phyloP scores from a whole-genome alignment of 2,113 vertebrate species.

The Gymnogyps californianus region DNA sequence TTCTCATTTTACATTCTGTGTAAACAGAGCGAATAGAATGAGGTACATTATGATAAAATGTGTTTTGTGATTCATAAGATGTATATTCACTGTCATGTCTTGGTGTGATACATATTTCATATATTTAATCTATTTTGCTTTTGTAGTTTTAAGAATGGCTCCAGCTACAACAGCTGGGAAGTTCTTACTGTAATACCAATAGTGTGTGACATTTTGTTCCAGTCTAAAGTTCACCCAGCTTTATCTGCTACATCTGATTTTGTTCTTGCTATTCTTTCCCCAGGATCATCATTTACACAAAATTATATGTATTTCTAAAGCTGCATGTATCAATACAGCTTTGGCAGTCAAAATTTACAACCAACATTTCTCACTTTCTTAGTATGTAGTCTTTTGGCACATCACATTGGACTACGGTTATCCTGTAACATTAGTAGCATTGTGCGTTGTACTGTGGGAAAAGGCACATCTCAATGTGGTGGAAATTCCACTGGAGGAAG shows the following conservation, averaged over 20 bases:
- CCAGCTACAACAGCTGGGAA: not conserved
- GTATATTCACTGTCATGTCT: not conserved
- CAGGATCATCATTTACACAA: not conserved
- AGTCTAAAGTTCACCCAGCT: not conserved
- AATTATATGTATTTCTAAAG: not conserved
- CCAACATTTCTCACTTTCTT: not conserved
- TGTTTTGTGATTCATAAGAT: not conserved
- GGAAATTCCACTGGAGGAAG: slow-evolving; percentile 1
- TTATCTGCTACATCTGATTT: not conserved
- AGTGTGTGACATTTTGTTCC: not conserved
- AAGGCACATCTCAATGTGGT: not conserved
- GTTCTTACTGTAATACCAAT: not conserved
- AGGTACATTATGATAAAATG: not conserved
- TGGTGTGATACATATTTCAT: not conserved
- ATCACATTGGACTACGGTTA: not conserved
- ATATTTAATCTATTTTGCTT: not conserved
- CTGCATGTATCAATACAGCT: slow-evolving; percentile 32
- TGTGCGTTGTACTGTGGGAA: not conserved
- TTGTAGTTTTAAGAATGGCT: not conserved
- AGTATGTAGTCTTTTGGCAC: slow-evolving; percentile 17
- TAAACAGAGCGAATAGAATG: not conserved
- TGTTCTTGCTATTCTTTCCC: not conserved
- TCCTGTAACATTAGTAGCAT: not conserved
- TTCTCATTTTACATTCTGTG: not conserved
- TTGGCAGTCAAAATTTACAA: not conserved